Evolutionary conservation across 2,113 vertebrate genomes (phyloP), one percentile per base, ranked within the genome.

Genomic region (Ciconia maguari): DNA sequence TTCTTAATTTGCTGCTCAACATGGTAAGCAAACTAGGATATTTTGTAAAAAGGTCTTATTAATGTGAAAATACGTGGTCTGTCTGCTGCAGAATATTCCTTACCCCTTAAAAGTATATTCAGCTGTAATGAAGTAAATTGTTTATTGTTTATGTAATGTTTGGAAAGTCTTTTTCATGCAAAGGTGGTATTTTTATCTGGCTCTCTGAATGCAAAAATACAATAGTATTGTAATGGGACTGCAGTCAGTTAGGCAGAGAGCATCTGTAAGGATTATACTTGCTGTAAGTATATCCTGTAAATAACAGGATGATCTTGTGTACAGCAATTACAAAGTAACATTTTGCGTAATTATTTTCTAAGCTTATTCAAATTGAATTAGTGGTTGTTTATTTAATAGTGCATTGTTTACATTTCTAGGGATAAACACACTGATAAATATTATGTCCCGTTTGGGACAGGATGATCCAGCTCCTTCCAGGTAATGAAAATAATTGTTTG

Each of bases 391-490:
- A 57, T 94, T 87, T 96, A 81, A 95, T 60, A 72, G 77, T 89
- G 57, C 68, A 12, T 91, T 88, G 52, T 97, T 97, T 97, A 70
- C 91, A 58, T 89, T 96, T 89, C 48, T 97, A 99, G 99, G 99
- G 83, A 99, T 99, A 98, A 99, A 99, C 97, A 99, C 99, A 6
- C 95, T 99, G 98, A 99, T 99, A 98, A 99, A 99, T 98, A 99
- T 99, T 97, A 99, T 99, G 99, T 99, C 99, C 76, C 99, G 99
- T n/a, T 98, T 99, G 96, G 99, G 99, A 71, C 99, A 99, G 98
- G 99, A 99, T 75, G 99, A 99, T 96, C 99, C 99, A 78, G 98
- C 99, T 96, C 99, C 99, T 89, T 99, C 99, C 97, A 99, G 99
- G 99, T 99, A 98, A 96, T 77, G 58, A 93, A 90, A 87, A 52